phyloP scores from a whole-genome alignment of 2,888 invertebrate species.

The Synergus itoensis region DNA sequence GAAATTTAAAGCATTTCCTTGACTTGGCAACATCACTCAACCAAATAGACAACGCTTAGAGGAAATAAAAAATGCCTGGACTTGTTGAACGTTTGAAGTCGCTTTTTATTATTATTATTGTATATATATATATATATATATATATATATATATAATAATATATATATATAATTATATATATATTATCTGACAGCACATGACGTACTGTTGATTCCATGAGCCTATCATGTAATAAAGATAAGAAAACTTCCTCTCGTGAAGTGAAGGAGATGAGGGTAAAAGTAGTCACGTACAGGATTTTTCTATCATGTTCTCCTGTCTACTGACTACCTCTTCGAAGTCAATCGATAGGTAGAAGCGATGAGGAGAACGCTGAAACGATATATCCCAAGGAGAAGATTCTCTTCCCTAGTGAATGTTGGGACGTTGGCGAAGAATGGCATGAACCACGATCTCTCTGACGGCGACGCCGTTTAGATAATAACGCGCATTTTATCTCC shows the following conservation, averaged over 20 bases:
- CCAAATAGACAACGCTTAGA: no score
- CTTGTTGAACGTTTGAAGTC: neutral
- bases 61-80: neutral
- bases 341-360: constrained; percentile 44
- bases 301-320: constrained; percentile 20
- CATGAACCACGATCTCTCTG: constrained; percentile 72
- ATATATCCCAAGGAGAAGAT: constrained; percentile 49
- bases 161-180: no score
- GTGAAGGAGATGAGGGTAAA: constrained; percentile 29
- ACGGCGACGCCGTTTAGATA: constrained; percentile 77
- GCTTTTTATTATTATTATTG: neutral
- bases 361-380: constrained; percentile 46
- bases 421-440: constrained; percentile 56
- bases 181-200: neutral
- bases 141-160: no score
- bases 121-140: no score
- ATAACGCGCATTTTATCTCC: constrained; percentile 78
- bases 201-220: constrained; percentile 10
- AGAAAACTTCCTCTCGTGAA: constrained; percentile 31
- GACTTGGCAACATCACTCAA: no score
- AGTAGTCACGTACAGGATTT: constrained; percentile 5
- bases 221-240: constrained; percentile 36
- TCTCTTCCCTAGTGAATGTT: constrained; percentile 48
- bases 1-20: neutral
- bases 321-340: constrained; percentile 37